phyloP scores from a whole-genome alignment of 2,888 invertebrate species.

The Schizotus pectinicornis region DNA sequence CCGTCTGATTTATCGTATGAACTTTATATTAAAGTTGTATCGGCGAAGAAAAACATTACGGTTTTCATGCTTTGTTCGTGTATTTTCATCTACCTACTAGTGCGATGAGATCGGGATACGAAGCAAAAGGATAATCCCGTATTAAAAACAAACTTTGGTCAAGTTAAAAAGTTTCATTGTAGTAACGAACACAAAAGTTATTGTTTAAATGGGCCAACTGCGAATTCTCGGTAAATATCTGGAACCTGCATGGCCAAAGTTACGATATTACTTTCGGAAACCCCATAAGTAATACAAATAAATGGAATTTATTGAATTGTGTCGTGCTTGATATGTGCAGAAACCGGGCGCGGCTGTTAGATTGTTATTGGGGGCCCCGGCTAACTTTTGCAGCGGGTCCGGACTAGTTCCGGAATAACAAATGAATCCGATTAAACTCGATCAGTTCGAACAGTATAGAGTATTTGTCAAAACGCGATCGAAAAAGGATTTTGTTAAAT shows the following conservation, averaged over 20 bases:
- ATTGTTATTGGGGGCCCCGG: neutral
- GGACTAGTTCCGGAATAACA: conserved; percentile 4
- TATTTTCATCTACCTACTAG: neutral
- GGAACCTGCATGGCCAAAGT: conserved; percentile 23
- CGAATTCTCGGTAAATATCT: conserved; percentile 25
- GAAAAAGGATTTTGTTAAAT: conserved; percentile 4
- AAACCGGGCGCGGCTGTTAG: neutral
- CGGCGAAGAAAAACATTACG: too few relatives aligned
- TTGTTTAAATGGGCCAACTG: conserved; percentile 23
- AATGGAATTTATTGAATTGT: conserved; percentile 28
- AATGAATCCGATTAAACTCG: conserved; percentile 20
- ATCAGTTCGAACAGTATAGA: conserved; percentile 3
- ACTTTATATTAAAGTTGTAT: too few relatives aligned
- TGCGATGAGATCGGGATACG: conserved; percentile 9
- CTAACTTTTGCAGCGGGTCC: too few relatives aligned
- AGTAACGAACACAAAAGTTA: conserved; percentile 21
- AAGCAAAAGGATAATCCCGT: conserved; percentile 17
- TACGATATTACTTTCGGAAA: conserved; percentile 29
- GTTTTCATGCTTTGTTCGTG: too few relatives aligned
- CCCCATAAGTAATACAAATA: conserved; percentile 29
- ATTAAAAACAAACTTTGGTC: conserved; percentile 24
- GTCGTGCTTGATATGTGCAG: conserved; percentile 21
- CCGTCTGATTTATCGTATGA: too few relatives aligned
- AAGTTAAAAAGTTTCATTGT: conserved; percentile 26
- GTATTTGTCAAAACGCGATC: conserved; percentile 14